Conservation (phyloP, 1,140 invertebrate genomes). For the Whitmania pigra region DNA sequence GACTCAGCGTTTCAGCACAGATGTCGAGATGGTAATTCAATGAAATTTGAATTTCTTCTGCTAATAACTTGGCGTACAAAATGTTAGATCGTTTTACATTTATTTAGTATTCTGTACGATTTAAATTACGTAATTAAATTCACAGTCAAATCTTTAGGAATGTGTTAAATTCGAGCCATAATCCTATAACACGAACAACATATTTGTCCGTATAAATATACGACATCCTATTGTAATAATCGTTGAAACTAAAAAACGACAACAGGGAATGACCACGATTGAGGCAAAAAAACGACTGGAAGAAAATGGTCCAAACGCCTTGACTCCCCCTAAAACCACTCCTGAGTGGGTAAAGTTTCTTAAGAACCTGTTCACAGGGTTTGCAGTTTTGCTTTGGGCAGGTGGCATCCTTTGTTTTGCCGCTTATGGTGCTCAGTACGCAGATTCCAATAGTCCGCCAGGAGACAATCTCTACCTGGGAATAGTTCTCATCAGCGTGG, state of each 20-base stretch:
- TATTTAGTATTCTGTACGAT: background rate
- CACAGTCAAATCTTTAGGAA: background rate
- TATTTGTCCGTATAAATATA: too few species aligned
- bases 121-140: background rate
- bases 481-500: conserved; percentile 38
- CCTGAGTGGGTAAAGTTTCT: conserved; percentile 97
- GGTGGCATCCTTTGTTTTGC: conserved; percentile 91
- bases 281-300: conserved; percentile 81
- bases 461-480: conserved; percentile 37
- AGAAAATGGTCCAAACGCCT: conserved; percentile 83
- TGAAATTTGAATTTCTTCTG: background rate
- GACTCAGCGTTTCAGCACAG: background rate
- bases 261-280: conserved; percentile 81
- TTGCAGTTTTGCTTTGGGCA: conserved; percentile 87
- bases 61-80: background rate
- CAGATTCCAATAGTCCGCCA: background rate
- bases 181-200: conserved; percentile 62
- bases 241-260: too few species aligned
- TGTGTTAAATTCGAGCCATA: background rate
- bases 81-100: background rate
- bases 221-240: conserved; percentile 71
- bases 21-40: conserved; percentile 5
- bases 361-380: conserved; percentile 92
- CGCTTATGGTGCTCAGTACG: conserved; percentile 73
- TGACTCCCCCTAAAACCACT: conserved; percentile 80